A percentile compares a stretch with the other conserved stretches of the same genome.
Conservation (phyloP, 2,888 invertebrate species). For the Gerris lacustris region DNA sequence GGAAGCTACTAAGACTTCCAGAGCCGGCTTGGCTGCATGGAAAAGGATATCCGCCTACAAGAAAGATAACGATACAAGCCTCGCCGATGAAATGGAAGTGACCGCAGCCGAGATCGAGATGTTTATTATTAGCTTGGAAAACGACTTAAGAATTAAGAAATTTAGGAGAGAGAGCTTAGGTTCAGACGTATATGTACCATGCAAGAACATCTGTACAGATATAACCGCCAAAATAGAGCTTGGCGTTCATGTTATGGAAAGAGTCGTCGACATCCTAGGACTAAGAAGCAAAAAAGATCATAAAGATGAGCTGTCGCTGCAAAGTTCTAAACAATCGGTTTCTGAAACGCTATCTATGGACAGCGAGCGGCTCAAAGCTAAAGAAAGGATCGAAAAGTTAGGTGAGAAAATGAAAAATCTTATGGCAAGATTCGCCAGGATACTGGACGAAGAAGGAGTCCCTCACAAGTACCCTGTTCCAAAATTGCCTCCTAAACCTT, state of each 20-base stretch:
- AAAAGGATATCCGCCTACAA: background rate
- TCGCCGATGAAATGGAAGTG: constrained; percentile 6
- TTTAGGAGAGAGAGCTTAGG: background rate
- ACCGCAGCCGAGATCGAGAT: background rate
- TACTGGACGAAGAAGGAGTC: constrained; percentile 6
- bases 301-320: background rate
- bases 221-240: background rate
- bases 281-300: background rate
- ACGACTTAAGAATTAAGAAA: background rate
- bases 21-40: background rate
- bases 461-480: background rate
- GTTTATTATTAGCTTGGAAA: background rate
- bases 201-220: background rate
- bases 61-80: constrained; percentile 6
- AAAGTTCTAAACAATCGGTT: background rate
- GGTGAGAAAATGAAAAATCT: background rate
- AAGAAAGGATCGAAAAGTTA: background rate
- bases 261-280: background rate
- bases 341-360: background rate
- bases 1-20: background rate
- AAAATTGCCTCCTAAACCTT: background rate
- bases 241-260: background rate
- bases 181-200: background rate
- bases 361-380: background rate
- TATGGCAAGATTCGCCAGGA: background rate